These are phyloP conservation scores for Agrypnus murinus DNA, from an alignment of 2,888 invertebrate genomes.

Conservation along the genomic window DNA sequence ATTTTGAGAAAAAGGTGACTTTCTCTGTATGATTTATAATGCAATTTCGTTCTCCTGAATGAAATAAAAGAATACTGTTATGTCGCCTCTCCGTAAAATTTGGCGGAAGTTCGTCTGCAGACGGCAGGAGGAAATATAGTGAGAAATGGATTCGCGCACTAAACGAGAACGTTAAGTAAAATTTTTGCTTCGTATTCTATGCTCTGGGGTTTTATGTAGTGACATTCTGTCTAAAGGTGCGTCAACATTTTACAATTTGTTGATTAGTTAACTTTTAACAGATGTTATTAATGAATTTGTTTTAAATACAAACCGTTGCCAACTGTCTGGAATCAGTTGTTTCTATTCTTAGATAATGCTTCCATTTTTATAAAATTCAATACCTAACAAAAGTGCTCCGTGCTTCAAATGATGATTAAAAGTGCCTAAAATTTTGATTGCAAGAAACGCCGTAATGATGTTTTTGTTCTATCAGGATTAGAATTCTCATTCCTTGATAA, in stretches of 20 bases:
- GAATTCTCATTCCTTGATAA: too few relatives aligned
- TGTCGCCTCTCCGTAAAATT: constrained; percentile 43
- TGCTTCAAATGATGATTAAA: too few relatives aligned
- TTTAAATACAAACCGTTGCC: too few relatives aligned
- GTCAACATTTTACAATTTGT: constrained; percentile 17
- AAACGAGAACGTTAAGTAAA: constrained; percentile 34
- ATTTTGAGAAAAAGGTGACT: constrained; percentile 57
- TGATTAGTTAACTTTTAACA: too few relatives aligned
- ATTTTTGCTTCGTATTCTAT: constrained; percentile 35
- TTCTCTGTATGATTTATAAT: constrained; percentile 58
- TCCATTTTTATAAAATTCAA: too few relatives aligned
- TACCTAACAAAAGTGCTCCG: too few relatives aligned
- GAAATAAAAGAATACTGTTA: constrained; percentile 50
- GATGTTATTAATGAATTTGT: too few relatives aligned
- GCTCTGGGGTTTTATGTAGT: constrained; percentile 3
- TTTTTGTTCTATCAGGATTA: too few relatives aligned
- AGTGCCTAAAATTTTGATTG: too few relatives aligned
- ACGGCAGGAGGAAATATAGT: constrained; percentile 44
- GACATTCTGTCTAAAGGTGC: not conserved
- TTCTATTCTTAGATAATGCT: too few relatives aligned
- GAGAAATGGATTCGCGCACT: constrained; percentile 38
- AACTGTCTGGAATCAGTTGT: too few relatives aligned
- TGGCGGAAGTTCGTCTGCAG: constrained; percentile 47
- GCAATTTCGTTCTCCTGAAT: constrained; percentile 55
- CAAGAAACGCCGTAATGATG: too few relatives aligned